phyloP scores from a whole-genome alignment of 2,888 invertebrate genomes.

The Colostygia pectinataria region DNA sequence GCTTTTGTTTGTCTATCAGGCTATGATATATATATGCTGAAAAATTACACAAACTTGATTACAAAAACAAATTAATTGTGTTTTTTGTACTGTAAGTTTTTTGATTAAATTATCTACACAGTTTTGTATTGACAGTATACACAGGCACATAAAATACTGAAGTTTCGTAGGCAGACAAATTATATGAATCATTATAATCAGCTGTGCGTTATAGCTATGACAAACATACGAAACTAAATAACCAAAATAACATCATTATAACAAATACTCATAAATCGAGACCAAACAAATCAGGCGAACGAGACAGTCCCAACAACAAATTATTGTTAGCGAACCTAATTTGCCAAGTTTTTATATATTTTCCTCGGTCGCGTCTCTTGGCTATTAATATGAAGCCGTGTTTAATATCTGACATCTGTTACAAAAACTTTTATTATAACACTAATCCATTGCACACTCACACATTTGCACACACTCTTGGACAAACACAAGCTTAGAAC shows the following conservation, averaged over 20 bases:
- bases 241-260: slow-evolving; percentile 28
- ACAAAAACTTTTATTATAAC: slow-evolving; percentile 83
- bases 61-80: too few species aligned
- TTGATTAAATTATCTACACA: too few species aligned
- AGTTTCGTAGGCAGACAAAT: too few species aligned
- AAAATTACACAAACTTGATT: too few species aligned
- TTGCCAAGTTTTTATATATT: slow-evolving; percentile 79
- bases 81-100: too few species aligned
- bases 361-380: slow-evolving; percentile 67
- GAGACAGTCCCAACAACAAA: slow-evolving; percentile 59
- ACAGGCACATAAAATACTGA: too few species aligned
- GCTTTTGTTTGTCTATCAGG: too few species aligned
- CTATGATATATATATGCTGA: too few species aligned
- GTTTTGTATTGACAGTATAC: too few species aligned
- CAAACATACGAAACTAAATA: not conserved
- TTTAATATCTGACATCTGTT: slow-evolving; percentile 83
- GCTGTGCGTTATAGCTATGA: not conserved
- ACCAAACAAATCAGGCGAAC: slow-evolving; percentile 62
- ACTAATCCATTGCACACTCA: slow-evolving; percentile 80
- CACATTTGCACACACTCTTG: slow-evolving; percentile 44
- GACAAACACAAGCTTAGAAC: slow-evolving; percentile 47
- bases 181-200: too few species aligned
- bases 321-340: slow-evolving; percentile 67
- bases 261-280: slow-evolving; percentile 47
- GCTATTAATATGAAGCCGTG: slow-evolving; percentile 79